Evolutionary conservation across 2,797 vertebrate genomes (phyloP).

Genomic region (Catamblyrhynchus diadema): DNA sequence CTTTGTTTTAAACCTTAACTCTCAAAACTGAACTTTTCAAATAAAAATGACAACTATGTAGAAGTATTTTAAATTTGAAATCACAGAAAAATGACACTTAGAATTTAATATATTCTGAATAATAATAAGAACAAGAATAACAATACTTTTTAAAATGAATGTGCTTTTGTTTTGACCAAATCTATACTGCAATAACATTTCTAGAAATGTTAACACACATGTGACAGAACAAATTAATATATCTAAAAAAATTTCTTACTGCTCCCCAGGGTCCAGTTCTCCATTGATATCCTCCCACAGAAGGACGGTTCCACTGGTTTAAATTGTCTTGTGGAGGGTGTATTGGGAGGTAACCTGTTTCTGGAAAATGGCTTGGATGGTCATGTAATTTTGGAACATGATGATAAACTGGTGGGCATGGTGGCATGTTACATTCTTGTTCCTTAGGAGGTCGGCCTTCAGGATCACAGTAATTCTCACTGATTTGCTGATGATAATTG

Average conservation of each 20-base stretch:
- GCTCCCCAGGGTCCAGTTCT: slow-evolving; percentile 97
- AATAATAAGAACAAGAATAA: neutral
- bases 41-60: neutral
- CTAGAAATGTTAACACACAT: neutral
- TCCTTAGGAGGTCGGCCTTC: slow-evolving; percentile 80
- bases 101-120: neutral
- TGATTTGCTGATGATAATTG: slow-evolving; percentile 86
- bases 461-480: slow-evolving; percentile 86
- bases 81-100: neutral
- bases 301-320: slow-evolving; percentile 82
- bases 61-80: neutral
- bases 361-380: slow-evolving; percentile 76
- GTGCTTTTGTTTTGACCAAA: neutral
- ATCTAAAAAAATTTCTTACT: slow-evolving; percentile 78
- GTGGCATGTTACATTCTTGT: slow-evolving; percentile 82
- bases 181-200: neutral
- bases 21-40: neutral
- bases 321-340: slow-evolving; percentile 76
- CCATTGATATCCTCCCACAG: slow-evolving; percentile 86
- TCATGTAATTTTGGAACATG: slow-evolving; percentile 75
- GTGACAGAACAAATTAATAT: neutral
- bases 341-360: slow-evolving; percentile 68
- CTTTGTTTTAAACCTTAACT: neutral
- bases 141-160: neutral
- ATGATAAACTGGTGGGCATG: slow-evolving; percentile 78